Conservation (phyloP, 92 coral and sea anemone species). For the Palythoa caribaeorum region DNA sequence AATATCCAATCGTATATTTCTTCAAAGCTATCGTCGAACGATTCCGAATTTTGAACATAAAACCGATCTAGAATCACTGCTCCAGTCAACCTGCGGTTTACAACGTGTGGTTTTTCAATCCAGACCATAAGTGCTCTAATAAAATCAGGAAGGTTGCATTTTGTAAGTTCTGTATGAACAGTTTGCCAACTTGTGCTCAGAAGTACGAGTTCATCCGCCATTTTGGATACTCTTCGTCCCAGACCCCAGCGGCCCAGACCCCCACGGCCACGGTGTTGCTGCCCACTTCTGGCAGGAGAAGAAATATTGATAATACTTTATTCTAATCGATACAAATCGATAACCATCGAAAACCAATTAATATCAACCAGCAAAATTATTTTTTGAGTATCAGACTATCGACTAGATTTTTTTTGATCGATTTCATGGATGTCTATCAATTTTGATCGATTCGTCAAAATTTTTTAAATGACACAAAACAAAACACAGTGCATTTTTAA, state of each 20-base stretch:
- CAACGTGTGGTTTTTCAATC: conserved; percentile 96
- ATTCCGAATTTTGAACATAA: conserved; percentile 26
- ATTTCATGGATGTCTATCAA: too few species aligned
- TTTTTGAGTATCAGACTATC: too few species aligned
- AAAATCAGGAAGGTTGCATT: conserved; percentile 62
- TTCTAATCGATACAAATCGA: too few species aligned
- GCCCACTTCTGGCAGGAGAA: too few species aligned
- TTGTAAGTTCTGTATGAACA: conserved; percentile 55
- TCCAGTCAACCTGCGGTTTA: conserved; percentile 91
- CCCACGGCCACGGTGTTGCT: too few species aligned
- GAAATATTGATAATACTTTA: too few species aligned
- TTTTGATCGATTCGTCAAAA: too few species aligned
- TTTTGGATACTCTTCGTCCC: conserved; percentile 59
- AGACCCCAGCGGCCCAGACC: background rate
- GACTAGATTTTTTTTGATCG: too few species aligned
- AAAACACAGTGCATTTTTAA: too few species aligned
- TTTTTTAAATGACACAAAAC: too few species aligned
- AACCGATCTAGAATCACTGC: conserved; percentile 69
- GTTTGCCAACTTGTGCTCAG: conserved; percentile 60
- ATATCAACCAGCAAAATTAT: too few species aligned
- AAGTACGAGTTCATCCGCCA: conserved; percentile 74
- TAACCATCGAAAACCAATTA: too few species aligned
- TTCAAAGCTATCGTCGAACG: background rate
- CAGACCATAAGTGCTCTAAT: conserved; percentile 85
- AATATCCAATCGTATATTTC: conserved; percentile 19